Base-by-base conservation (phyloP, 1,140 invertebrate genomes). In the Dendroctonus valens region DNA sequence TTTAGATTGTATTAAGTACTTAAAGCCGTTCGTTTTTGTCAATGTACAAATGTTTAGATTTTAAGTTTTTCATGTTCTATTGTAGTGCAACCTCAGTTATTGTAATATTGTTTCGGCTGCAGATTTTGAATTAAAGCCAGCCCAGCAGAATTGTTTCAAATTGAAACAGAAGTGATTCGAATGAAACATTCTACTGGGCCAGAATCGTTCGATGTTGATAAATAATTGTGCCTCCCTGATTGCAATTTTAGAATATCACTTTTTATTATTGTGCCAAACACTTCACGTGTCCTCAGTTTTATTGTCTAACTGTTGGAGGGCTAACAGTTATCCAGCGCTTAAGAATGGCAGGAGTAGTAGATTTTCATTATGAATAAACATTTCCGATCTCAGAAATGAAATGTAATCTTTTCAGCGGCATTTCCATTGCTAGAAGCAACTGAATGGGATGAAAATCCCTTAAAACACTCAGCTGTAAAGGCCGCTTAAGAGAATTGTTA, bases 241-340 rank as follows among this genome's bases (percentile, higher is more conserved):
- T 41, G 41, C 40, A 44, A 44, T 54, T 37, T 39, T 44, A 12
- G 39, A 8, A 40, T 48, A 54, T 44, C 53, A 11, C n/a, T 52
- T 53, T 41, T 54, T 63, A 52, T 61, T 37, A 55, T 54, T 55
- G 60, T 63, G 60, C 60, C 60, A 63, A 63, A 63, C 50, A 63
- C 41, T 37, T 60, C 1, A 26, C 26, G 26, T 26, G 26, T 26
- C 26, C 26, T 26, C 26, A 26, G 26, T 26, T 26, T 26, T 26
- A 26, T 26, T 26, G 26, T 26, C 26, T 26, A n/a, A 26, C 26
- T 26, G 26, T 26, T 26, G 26, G 26, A 26, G 1, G 26, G 26
- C 26, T 26, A 26, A 26, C 26, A 26, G 26, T 26, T 26, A 15
- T 55, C 26, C 12, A 14, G 44, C 44, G 26, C 26, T 26, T 46